Conservation (phyloP, 2,113 vertebrate genomes). For the Oncorhynchus kisutch region DNA sequence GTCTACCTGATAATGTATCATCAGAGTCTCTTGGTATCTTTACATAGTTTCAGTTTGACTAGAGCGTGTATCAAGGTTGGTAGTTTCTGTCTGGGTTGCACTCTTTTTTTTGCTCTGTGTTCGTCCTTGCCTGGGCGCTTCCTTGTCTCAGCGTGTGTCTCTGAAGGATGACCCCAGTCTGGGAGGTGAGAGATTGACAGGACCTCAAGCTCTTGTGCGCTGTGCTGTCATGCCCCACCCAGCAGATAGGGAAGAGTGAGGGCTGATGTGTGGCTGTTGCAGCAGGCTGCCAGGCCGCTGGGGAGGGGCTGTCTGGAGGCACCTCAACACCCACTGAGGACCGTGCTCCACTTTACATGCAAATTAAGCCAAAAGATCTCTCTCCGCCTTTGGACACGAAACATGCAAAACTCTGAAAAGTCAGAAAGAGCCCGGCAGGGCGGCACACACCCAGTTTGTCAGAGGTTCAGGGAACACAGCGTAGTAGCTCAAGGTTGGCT, state of each 20-base stretch:
- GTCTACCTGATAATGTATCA: no score
- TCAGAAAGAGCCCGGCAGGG: conserved; percentile 36
- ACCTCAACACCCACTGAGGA: conserved; percentile 55
- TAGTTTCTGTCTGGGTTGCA: no score
- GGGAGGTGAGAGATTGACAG: conserved; percentile 64
- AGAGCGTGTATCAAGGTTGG: no score
- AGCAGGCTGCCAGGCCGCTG: background rate
- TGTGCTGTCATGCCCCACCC: conserved; percentile 64
- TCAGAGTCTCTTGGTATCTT: no score
- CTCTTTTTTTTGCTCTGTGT: conserved; percentile 41
- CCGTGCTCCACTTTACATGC: conserved; percentile 69
- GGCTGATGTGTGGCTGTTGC: conserved; percentile 57
- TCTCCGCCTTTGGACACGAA: conserved; percentile 60
- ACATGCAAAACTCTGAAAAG: conserved; percentile 44
- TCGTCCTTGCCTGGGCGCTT: conserved; percentile 61
- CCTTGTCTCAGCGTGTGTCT: conserved; percentile 47
- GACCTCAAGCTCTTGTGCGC: conserved; percentile 65
- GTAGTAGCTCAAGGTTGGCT: conserved; percentile 36
- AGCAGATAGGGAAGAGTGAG: conserved; percentile 63
- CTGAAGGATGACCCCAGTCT: conserved; percentile 60
- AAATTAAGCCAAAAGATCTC: conserved; percentile 70
- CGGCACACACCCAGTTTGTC: conserved; percentile 1
- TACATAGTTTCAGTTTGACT: no score
- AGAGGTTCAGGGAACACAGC: conserved; percentile 6
- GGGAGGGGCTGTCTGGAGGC: conserved; percentile 50